These are phyloP conservation scores for Piscicola geometra DNA, from an alignment of 2,888 invertebrate genomes.

Conservation along the genomic window DNA sequence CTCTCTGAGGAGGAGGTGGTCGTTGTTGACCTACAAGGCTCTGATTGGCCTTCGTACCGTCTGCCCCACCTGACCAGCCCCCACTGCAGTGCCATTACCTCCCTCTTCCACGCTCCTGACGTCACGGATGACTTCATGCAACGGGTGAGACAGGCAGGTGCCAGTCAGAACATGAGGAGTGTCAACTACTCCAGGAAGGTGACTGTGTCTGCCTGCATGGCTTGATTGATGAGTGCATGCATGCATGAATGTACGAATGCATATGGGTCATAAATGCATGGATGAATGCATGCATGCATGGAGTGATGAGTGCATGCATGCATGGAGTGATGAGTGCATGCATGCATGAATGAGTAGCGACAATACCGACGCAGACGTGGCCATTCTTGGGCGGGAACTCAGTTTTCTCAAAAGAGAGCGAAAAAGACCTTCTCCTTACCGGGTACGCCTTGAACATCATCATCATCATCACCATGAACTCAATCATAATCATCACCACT, in stretches of 20 bases:
- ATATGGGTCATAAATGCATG: no score
- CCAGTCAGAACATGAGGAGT: constrained; percentile 2
- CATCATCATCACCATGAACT: not conserved
- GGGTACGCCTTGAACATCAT: constrained; percentile 12
- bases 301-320: no score
- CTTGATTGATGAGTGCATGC: not conserved
- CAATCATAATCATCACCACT: not conserved
- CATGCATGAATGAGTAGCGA: not conserved
- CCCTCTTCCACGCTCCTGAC: constrained; percentile 17
- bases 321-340: no score
- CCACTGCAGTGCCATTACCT: constrained; percentile 34
- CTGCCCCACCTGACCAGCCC: constrained; percentile 29
- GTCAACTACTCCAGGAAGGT: constrained; percentile 23
- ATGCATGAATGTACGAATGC: not conserved
- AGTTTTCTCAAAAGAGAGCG: constrained; percentile 21
- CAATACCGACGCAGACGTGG: constrained; percentile 22
- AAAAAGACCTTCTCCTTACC: constrained; percentile 12
- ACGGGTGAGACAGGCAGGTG: constrained; percentile 10
- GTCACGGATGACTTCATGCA: constrained; percentile 4
- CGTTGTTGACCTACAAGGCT: constrained; percentile 70
- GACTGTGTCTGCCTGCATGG: not conserved
- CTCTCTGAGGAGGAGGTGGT: constrained; percentile 92
- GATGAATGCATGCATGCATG: no score
- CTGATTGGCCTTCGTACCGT: constrained; percentile 29
- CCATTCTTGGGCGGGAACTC: constrained; percentile 31